These are phyloP conservation scores for Heptranchias perlo DNA, from an alignment of 2,113 vertebrate genomes.

Conservation along the genomic window DNA sequence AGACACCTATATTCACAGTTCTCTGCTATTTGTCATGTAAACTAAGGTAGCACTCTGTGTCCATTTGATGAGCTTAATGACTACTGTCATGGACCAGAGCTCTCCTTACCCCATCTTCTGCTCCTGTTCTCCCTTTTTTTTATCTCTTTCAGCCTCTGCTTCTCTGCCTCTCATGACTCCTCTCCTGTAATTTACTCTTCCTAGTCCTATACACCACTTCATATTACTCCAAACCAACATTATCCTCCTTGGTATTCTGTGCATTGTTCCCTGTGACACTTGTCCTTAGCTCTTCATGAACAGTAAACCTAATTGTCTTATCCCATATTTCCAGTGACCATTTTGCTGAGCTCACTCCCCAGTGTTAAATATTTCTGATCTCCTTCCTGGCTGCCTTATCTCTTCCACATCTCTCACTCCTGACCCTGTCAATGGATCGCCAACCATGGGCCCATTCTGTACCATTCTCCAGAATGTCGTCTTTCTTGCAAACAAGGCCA, in stretches of 20 bases:
- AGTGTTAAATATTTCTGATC: not conserved
- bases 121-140: not conserved
- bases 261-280: not conserved
- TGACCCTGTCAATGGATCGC: too few relatives aligned
- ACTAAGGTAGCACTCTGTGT: not conserved
- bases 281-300: not conserved
- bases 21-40: not conserved
- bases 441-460: too few relatives aligned
- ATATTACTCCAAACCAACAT: not conserved
- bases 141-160: not conserved
- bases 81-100: not conserved
- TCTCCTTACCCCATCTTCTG: not conserved
- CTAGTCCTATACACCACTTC: not conserved
- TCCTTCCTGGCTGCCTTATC: too few relatives aligned
- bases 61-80: not conserved
- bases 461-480: too few relatives aligned
- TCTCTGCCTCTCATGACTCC: not conserved
- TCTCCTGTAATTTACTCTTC: not conserved
- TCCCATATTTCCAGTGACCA: not conserved
- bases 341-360: not conserved
- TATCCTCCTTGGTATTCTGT: not conserved
- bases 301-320: not conserved
- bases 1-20: not conserved
- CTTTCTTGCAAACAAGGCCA: too few relatives aligned
- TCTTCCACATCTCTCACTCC: too few relatives aligned